phyloP scores from a whole-genome alignment of 64 coral and sea anemone genomes.

The Cladopsammia gracilis region DNA sequence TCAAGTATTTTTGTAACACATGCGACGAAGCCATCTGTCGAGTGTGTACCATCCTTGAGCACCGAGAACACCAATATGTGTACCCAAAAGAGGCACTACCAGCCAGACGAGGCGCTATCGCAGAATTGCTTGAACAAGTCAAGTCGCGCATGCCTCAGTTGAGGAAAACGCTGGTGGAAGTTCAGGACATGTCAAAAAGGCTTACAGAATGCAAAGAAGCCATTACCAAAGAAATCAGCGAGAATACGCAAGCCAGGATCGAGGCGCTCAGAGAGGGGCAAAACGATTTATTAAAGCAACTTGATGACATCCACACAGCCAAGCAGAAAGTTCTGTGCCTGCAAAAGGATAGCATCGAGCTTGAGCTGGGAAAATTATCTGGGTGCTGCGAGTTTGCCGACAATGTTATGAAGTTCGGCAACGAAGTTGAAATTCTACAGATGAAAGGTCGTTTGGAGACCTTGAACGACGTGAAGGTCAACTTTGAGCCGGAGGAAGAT shows the following conservation, averaged over 20 bases:
- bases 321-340: constrained; percentile 95
- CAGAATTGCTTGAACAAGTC: constrained; percentile 69
- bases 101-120: constrained; percentile 70
- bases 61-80: constrained; percentile 93
- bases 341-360: constrained; percentile 95
- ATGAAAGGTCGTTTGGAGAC: constrained; percentile 89
- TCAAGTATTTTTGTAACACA: constrained; percentile 98
- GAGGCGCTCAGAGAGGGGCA: constrained; percentile 78
- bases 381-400: constrained; percentile 97
- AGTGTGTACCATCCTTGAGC: constrained; percentile 96
- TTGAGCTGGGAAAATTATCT: constrained; percentile 92
- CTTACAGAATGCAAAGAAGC: constrained; percentile 87
- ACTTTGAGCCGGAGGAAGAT: constrained; percentile 94
- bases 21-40: constrained; percentile 98
- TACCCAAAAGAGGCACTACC: constrained; percentile 87
- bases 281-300: constrained; percentile 67
- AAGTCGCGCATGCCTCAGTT: constrained; percentile 81
- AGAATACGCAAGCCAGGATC: constrained; percentile 79
- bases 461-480: constrained; percentile 83
- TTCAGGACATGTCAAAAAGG: constrained; percentile 88
- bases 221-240: constrained; percentile 85
- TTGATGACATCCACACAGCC: constrained; percentile 78
- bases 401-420: constrained; percentile 92
- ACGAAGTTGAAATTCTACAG: constrained; percentile 92
- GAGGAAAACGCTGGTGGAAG: constrained; percentile 75